phyloP scores from a whole-genome alignment of 2,888 invertebrate genomes.

The Sphecodes monilicornis region DNA sequence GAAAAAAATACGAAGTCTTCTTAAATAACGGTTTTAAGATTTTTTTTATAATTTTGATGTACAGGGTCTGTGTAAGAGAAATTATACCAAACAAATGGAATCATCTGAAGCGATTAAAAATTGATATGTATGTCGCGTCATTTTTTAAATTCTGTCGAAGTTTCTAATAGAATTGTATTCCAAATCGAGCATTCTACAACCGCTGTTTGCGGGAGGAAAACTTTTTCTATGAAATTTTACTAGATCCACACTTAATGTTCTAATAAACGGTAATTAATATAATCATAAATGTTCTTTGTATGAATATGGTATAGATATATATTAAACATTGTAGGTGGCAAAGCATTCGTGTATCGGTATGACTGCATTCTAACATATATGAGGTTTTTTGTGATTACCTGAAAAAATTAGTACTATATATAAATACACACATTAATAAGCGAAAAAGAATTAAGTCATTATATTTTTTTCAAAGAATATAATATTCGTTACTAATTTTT shows the following conservation, averaged over 20 bases:
- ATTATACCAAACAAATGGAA: slow-evolving; percentile 21
- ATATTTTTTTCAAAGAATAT: background rate
- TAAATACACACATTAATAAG: background rate
- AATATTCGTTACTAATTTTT: slow-evolving; percentile 26
- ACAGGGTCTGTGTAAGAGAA: slow-evolving; percentile 60
- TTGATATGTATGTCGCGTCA: background rate
- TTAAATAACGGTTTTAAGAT: slow-evolving; percentile 39
- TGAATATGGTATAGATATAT: slow-evolving; percentile 2
- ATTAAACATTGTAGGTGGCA: slow-evolving; percentile 1
- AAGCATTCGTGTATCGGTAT: background rate
- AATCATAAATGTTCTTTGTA: slow-evolving; percentile 5
- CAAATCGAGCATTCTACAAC: background rate
- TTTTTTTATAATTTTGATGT: slow-evolving; percentile 40
- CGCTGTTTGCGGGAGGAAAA: background rate
- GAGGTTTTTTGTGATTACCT: background rate
- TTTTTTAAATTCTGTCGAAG: background rate
- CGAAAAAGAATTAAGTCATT: background rate
- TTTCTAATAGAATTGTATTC: background rate
- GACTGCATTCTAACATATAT: background rate
- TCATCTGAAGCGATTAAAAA: background rate
- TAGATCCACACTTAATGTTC: background rate
- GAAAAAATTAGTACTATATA: background rate
- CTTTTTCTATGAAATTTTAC: slow-evolving; percentile 18
- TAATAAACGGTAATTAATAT: slow-evolving; percentile 7
- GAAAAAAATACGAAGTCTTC: slow-evolving; percentile 59